phyloP scores from a whole-genome alignment of 2,113 vertebrate species.

The Ophiodon elongatus region DNA sequence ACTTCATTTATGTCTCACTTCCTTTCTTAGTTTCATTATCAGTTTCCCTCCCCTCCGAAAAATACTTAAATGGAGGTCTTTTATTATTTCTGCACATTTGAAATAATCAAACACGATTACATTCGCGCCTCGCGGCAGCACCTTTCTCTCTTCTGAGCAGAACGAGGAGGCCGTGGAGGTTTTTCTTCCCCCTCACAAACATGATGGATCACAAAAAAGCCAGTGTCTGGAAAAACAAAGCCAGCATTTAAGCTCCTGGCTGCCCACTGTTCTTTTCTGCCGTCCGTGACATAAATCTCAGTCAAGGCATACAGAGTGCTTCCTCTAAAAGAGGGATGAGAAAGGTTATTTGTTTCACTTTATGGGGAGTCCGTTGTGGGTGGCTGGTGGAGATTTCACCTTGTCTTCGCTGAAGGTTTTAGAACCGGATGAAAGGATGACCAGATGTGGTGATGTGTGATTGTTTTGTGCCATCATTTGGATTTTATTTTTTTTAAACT shows the following conservation, averaged over 20 bases:
- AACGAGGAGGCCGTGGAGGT: neutral
- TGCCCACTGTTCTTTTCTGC: constrained; percentile 54
- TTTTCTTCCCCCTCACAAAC: constrained; percentile 18
- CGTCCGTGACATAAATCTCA: constrained; percentile 65
- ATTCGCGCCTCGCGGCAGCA: neutral
- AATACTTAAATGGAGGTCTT: neutral
- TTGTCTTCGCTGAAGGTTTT: constrained; percentile 29
- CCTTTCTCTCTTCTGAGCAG: constrained; percentile 7
- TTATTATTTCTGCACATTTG: neutral
- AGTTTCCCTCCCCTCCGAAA: neutral
- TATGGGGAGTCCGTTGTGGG: constrained; percentile 17
- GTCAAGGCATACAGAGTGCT: constrained; percentile 53
- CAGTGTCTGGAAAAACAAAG: constrained; percentile 66
- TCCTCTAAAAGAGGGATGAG: constrained; percentile 44
- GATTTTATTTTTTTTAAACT: neutral
- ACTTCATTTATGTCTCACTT: neutral
- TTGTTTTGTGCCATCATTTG: neutral
- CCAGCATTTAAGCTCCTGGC: constrained; percentile 59
- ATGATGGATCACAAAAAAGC: constrained; percentile 66
- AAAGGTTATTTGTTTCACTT: constrained; percentile 72
- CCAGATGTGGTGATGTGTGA: constrained; percentile 6
- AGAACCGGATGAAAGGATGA: constrained; percentile 7
- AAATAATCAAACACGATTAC: neutral
- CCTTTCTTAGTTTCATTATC: neutral
- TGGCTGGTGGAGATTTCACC: constrained; percentile 53